These are phyloP conservation scores for Boulengeromyrus knoepffleri DNA, from an alignment of 2,113 vertebrate genomes.

Conservation along the genomic window DNA sequence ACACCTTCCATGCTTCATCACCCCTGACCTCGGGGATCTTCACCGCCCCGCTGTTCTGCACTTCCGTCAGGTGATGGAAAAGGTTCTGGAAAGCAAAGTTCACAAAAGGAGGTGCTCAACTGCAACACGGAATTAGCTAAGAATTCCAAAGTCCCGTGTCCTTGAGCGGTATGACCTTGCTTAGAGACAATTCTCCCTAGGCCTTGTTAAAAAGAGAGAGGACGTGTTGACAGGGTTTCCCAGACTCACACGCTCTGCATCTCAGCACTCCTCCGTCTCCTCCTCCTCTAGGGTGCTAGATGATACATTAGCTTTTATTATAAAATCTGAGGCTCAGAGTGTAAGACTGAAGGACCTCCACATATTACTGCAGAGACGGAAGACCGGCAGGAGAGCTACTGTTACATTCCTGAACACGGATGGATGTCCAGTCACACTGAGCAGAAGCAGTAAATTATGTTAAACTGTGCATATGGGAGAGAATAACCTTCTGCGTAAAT, in stretches of 20 bases:
- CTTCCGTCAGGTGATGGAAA: constrained; percentile 90
- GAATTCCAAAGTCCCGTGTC: neutral
- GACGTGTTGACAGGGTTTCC: neutral
- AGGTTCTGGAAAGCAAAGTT: constrained; percentile 68
- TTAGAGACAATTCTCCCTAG: neutral
- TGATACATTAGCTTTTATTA: neutral
- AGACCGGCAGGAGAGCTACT: neutral
- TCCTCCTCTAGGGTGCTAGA: neutral
- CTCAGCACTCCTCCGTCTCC: neutral
- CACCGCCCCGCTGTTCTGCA: constrained; percentile 77
- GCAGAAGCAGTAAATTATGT: neutral
- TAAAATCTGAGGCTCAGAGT: neutral
- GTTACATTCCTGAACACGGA: neutral
- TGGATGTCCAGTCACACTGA: neutral
- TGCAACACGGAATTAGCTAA: neutral
- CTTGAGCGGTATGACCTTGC: neutral
- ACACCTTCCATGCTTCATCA: constrained; percentile 96
- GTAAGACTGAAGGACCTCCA: neutral
- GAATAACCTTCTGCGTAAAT: neutral
- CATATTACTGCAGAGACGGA: neutral
- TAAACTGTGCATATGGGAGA: neutral
- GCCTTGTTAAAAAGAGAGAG: neutral
- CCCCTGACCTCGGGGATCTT: constrained; percentile 89
- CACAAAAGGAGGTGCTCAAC: neutral
- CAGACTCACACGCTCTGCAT: neutral